These are phyloP conservation scores for Phalacrocorax brasilianus DNA, from an alignment of 2,113 vertebrate genomes.

Conservation along the genomic window DNA sequence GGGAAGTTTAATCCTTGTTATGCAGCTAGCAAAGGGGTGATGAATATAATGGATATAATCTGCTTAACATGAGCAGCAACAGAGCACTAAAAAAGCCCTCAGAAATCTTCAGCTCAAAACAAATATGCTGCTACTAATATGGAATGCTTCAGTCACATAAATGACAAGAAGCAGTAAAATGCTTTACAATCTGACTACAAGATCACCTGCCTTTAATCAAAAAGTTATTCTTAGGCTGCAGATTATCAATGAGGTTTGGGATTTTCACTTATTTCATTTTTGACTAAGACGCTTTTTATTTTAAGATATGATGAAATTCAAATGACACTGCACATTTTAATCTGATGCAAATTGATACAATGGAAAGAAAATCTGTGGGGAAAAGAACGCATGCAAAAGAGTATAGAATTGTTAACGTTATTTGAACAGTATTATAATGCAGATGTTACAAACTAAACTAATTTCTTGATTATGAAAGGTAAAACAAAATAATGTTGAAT, in stretches of 20 bases:
- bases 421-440: background rate
- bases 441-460: background rate
- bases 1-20: background rate
- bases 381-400: background rate
- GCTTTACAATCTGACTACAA: background rate
- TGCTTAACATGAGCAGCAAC: background rate
- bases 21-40: background rate
- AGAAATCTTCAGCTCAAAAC: background rate
- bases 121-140: background rate
- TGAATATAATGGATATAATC: background rate
- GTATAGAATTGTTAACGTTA: background rate
- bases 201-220: background rate
- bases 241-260: background rate
- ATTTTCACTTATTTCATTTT: background rate
- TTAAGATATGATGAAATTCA: background rate
- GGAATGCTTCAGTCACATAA: background rate
- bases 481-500: background rate
- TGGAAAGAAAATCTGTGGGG: background rate
- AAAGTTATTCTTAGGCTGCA: background rate
- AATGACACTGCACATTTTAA: background rate
- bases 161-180: background rate
- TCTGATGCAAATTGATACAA: background rate
- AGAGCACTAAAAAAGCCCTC: background rate
- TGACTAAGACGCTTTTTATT: background rate
- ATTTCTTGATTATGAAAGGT: background rate